phyloP scores from a whole-genome alignment of 2,888 invertebrate species.

The Sussaba pulchella region DNA sequence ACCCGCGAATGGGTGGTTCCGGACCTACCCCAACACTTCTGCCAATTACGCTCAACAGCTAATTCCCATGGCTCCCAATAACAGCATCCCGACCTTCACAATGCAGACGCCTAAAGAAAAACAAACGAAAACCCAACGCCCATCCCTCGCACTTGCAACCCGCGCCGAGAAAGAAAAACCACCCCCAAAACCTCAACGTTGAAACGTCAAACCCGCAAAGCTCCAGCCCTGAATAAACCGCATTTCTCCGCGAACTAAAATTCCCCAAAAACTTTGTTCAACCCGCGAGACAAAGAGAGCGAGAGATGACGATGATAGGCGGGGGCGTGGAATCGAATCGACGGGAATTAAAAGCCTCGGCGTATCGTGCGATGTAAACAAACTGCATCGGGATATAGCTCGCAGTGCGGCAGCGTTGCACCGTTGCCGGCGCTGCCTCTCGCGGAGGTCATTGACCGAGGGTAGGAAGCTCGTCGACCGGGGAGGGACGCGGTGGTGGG shows the following conservation, averaged over 20 bases:
- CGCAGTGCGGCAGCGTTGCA: conserved; percentile 55
- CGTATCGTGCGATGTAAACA: conserved; percentile 69
- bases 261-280: neutral
- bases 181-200: conserved; percentile 15
- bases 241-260: conserved; percentile 1
- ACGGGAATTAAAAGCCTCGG: conserved; percentile 64
- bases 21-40: conserved; percentile 60
- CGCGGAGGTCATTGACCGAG: conserved; percentile 82
- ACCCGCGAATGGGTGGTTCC: conserved; percentile 12
- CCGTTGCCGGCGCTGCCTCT: conserved; percentile 74
- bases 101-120: neutral
- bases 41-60: conserved; percentile 58
- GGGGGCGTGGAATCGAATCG: conserved; percentile 54
- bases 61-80: conserved; percentile 44
- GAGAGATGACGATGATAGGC: conserved; percentile 19
- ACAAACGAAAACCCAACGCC: neutral
- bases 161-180: neutral
- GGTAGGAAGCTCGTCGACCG: conserved; percentile 72
- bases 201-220: conserved; percentile 1
- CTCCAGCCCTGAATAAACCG: neutral
- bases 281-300: neutral
- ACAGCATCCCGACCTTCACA: neutral
- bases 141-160: neutral
- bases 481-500: conserved; percentile 57
- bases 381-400: conserved; percentile 58